These are phyloP conservation scores for Sphenopsis melanotis DNA, from an alignment of 2,797 vertebrate species.

Conservation along the genomic window DNA sequence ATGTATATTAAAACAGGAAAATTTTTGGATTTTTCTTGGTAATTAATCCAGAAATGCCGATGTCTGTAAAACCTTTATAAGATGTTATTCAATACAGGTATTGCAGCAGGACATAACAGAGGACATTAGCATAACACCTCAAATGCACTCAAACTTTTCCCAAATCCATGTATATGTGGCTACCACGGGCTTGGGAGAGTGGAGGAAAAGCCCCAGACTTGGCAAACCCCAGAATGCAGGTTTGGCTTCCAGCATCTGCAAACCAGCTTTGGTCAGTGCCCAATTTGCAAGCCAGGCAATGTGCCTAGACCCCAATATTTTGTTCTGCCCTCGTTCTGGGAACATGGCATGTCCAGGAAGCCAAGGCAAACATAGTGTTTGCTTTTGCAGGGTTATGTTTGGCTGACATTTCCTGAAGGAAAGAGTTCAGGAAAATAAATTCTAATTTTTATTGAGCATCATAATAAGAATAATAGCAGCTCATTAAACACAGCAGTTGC, in stretches of 20 bases:
- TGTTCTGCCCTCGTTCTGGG: conserved; percentile 30
- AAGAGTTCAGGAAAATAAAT: conserved; percentile 37
- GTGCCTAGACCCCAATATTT: conserved; percentile 22
- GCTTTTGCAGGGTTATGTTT: conserved; percentile 59
- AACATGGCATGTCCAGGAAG: background rate
- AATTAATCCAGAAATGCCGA: background rate
- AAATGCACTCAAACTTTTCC: background rate
- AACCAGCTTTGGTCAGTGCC: background rate
- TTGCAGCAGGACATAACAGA: background rate
- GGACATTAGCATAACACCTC: background rate
- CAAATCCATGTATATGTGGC: background rate
- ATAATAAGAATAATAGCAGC: conserved; percentile 20
- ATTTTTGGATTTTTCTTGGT: background rate
- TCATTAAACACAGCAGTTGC: conserved; percentile 8
- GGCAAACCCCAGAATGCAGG: background rate
- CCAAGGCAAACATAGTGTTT: conserved; percentile 56
- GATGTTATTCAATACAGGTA: background rate
- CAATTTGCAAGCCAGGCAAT: conserved; percentile 3
- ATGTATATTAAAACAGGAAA: background rate
- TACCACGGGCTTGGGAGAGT: background rate
- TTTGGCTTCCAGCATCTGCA: conserved; percentile 1
- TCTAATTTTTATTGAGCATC: conserved; percentile 33
- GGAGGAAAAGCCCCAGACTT: conserved; percentile 28
- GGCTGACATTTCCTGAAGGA: conserved; percentile 66
- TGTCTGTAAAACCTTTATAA: background rate